Evolutionary conservation across 1,140 invertebrate species (phyloP), one percentile per base, ranked within the genome.

Genomic region (Brachionus plicatilis): DNA sequence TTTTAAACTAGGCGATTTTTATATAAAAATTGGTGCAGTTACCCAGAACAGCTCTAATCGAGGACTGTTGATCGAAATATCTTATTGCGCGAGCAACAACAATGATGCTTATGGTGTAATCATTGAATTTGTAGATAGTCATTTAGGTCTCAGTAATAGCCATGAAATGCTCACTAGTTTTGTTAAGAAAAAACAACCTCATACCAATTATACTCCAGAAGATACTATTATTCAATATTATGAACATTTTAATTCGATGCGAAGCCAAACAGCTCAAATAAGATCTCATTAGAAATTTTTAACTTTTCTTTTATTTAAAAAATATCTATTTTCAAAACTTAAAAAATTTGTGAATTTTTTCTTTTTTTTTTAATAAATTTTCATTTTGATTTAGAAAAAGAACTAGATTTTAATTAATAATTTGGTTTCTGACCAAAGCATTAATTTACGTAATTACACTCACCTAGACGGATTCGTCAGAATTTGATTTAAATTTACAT

Each of bases 191-290:
- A 82, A 82, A 17, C 33, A 8, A 45, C 43, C 79, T 12, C 56
- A 66, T 14, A 5, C 79, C 0, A 82, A 82, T 45, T 82, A 82
- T 24, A 65, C 79, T 14, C 79, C 79, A 27, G 79, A 82, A 24
- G 79, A 82, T 68, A 82, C 79, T n/a, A 68, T 82, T 17, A 68
- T 82, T 17, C 79, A 82, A 47, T 82, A 82, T 68, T 82, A 27
- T 82, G 79, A 82, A 29, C 79, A 82, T 68, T 82, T 82, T 29
- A 82, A 82, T 29, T 65, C 33, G 2, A 14, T 82, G 12, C 29
- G 79, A 82, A 82, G 68, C n/a, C 68, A 72, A 72, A 72, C 68
- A 41, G 14, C 68, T 20, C 68, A 72, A 72, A 43, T 72, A 45
- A 72, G 68, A 72, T 72, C 68, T 72, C 68, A 72, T 43, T 41